These are phyloP conservation scores for Tinea semifulvella DNA, from an alignment of 2,888 invertebrate species.

Conservation along the genomic window DNA sequence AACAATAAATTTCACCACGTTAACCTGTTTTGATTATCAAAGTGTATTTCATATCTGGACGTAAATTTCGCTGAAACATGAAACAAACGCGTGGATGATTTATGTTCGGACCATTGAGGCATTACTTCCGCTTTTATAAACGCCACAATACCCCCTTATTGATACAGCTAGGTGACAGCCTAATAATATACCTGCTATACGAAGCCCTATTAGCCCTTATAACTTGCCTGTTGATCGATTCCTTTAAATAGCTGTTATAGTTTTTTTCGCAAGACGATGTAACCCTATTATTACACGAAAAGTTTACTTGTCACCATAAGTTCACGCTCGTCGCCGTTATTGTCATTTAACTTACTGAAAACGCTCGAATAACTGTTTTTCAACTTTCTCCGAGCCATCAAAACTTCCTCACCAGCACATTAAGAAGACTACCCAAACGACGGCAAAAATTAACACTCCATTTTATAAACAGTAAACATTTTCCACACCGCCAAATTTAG, in stretches of 20 bases:
- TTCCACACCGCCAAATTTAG: background rate
- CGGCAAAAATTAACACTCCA: constrained; percentile 3
- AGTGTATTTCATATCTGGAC: too few relatives aligned
- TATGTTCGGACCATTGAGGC: constrained; percentile 10
- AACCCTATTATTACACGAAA: background rate
- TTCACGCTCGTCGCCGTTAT: background rate
- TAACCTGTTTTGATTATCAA: too few relatives aligned
- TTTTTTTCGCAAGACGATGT: background rate
- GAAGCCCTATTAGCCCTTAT: constrained; percentile 6
- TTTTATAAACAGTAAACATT: constrained; percentile 1
- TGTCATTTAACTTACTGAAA: background rate
- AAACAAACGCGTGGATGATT: constrained; percentile 9
- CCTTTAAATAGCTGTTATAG: background rate
- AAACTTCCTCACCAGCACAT: constrained; percentile 2
- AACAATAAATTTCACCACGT: too few relatives aligned
- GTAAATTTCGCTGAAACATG: background rate
- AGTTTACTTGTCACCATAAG: background rate
- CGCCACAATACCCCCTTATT: constrained; percentile 9
- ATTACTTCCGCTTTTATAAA: constrained; percentile 9
- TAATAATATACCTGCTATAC: constrained; percentile 8
- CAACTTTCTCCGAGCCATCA: constrained; percentile 4
- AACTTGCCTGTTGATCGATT: constrained; percentile 6
- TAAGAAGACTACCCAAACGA: constrained; percentile 7
- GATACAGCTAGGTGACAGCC: constrained; percentile 8
- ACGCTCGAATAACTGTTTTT: background rate